Percentiles rank a stretch among this genome's conserved stretches.
Evolutionary conservation across 2,797 vertebrate species (phyloP).

Genomic region (Hozukius guyotensis): DNA sequence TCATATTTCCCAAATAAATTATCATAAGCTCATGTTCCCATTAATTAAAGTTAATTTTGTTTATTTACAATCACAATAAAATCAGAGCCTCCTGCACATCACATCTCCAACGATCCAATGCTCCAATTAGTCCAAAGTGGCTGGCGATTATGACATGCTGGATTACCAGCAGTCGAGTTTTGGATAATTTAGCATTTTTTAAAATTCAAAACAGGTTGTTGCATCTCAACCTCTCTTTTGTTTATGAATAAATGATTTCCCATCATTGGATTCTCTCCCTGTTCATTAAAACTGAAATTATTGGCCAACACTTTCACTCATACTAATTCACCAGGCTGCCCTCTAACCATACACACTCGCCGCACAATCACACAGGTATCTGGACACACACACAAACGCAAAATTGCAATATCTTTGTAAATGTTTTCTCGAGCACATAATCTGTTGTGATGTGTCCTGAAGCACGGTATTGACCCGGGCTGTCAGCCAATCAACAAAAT

Average conservation of each 20-base stretch:
- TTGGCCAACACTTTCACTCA: conserved; percentile 49
- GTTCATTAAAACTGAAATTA: conserved; percentile 64
- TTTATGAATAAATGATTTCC: conserved; percentile 71
- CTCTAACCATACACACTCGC: background rate
- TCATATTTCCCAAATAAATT: background rate
- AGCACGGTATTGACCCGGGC: conserved; percentile 42
- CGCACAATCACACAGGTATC: background rate
- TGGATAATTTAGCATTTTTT: conserved; percentile 52
- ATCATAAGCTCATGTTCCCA: conserved; percentile 6
- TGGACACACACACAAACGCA: background rate
- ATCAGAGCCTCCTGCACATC: background rate
- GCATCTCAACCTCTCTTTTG: conserved; percentile 55
- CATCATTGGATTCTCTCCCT: conserved; percentile 57
- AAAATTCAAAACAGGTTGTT: conserved; percentile 67
- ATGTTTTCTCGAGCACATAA: conserved; percentile 43
- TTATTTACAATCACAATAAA: conserved; percentile 31
- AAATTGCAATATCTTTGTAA: conserved; percentile 21
- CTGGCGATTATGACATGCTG: conserved; percentile 49
- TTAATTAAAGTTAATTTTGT: conserved; percentile 25
- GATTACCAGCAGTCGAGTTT: conserved; percentile 46
- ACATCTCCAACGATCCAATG: conserved; percentile 19
- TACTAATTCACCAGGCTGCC: conserved; percentile 53
- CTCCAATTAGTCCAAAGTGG: conserved; percentile 48
- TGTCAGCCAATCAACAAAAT: conserved; percentile 60
- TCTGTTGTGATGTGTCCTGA: conserved; percentile 41